Evolutionary conservation across 2,797 vertebrate species (phyloP).

Genomic region (Tolypeutes matacus): DNA sequence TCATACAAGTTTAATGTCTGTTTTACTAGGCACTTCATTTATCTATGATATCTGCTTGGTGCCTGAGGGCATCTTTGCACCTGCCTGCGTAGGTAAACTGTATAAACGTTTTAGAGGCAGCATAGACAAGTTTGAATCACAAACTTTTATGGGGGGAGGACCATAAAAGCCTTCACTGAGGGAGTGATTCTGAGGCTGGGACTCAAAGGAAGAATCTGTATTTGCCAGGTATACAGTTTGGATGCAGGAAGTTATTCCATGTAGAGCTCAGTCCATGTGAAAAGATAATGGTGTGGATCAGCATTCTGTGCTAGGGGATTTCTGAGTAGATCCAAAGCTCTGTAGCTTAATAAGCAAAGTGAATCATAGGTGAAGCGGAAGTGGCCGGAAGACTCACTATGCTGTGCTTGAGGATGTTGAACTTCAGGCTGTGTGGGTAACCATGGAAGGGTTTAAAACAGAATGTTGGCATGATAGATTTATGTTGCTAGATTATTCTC

Average conservation of each 20-base stretch:
- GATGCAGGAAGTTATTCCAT: not conserved
- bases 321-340: not conserved
- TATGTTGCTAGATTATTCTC: not conserved
- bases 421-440: not conserved
- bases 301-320: not conserved
- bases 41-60: not conserved
- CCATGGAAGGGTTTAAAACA: not conserved
- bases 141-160: not conserved
- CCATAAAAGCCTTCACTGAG: not conserved
- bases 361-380: not conserved
- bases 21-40: not conserved
- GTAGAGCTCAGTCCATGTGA: not conserved
- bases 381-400: not conserved
- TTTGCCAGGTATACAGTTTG: not conserved
- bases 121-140: not conserved
- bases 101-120: slow-evolving; percentile 22
- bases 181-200: slow-evolving; percentile 15
- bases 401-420: not conserved
- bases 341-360: not conserved
- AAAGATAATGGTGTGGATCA: not conserved
- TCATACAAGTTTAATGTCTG: not conserved
- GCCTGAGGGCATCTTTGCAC: not conserved
- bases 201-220: not conserved
- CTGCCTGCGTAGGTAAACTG: not conserved
- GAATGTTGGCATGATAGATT: not conserved